Base-by-base conservation (phyloP, 2,888 invertebrate genomes). In the Laothoe populi region DNA sequence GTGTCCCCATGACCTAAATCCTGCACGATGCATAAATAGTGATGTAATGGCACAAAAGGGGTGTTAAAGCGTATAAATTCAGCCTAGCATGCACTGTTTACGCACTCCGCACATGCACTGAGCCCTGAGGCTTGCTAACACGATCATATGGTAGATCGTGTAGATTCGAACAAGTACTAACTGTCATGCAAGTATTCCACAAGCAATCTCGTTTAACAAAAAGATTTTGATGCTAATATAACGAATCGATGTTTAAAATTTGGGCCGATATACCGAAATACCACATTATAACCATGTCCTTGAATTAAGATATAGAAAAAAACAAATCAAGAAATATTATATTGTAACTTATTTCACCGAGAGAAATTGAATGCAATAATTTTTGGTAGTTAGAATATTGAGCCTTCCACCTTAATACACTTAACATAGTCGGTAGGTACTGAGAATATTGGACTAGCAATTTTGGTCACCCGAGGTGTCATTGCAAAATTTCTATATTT, bases 61-160 rank as follows among this genome's bases (percentile, higher is more conserved):
- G 44, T 19, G 19, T 19, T 10, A 38, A 38, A 19, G 53, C 31
- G 53, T 53, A 35, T 19, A 44, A 44, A 44, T 44, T 35, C 53
- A 31, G 16, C 53, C 31, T 53, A 53, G 11, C 53, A 31, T 53
- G 53, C 53, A 53, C 19, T 35, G 53, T 35, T 53, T 13, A 53
- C 53, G 53, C 31, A 31, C 49, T 16, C 8, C 31, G 35, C 26
- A 16, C 49, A 49, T 3, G 49, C 53, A 35, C 11, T 19, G 53
- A 35, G 49, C 53, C 19, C 11, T 19, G 53, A 35, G 53, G 31
- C 53, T 35, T 53, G 31, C 53, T 35, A 53, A 53, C 53, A 19
- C 35, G 53, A 19, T 19, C 8, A 44, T 44, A n/a, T n/a, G n/a
- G 44, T 44, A 19, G 44, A 10, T 44, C 44, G 19, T 19, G 1